A percentile compares a stretch with the other conserved stretches of the same genome.
Conservation (phyloP, 2,113 vertebrate species). For the Spheniscus mendiculus region DNA sequence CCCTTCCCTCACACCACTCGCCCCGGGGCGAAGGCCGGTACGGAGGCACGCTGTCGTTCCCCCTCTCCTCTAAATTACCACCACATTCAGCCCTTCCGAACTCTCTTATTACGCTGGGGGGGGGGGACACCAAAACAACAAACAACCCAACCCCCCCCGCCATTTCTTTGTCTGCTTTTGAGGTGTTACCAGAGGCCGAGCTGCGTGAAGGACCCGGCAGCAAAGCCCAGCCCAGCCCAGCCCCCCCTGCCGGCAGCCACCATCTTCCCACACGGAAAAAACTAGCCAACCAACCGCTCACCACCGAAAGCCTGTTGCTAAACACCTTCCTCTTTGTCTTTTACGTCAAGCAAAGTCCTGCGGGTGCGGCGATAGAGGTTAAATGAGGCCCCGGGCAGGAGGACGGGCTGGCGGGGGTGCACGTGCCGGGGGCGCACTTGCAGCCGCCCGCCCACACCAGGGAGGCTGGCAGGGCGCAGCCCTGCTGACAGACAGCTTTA, state of each 20-base stretch:
- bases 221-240: no score
- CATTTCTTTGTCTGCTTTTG: not conserved
- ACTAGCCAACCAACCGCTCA: fast-evolving
- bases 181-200: fast-evolving
- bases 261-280: not conserved
- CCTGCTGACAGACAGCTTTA: no score
- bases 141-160: no score
- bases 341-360: no score
- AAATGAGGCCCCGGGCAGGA: not conserved
- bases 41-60: fast-evolving
- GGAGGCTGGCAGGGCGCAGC: not conserved
- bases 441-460: fast-evolving
- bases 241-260: not conserved
- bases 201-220: fast-evolving
- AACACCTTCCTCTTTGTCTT: not conserved
- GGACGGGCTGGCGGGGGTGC: not conserved
- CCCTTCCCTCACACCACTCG: not conserved
- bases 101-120: not conserved
- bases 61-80: no score
- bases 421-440: not conserved
- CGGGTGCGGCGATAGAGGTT: fast-evolving
- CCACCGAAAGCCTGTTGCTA: fast-evolving
- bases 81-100: not conserved
- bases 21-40: fast-evolving
- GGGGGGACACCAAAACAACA: no score